phyloP scores from a whole-genome alignment of 1,140 invertebrate species.

The Eupeodes corollae region DNA sequence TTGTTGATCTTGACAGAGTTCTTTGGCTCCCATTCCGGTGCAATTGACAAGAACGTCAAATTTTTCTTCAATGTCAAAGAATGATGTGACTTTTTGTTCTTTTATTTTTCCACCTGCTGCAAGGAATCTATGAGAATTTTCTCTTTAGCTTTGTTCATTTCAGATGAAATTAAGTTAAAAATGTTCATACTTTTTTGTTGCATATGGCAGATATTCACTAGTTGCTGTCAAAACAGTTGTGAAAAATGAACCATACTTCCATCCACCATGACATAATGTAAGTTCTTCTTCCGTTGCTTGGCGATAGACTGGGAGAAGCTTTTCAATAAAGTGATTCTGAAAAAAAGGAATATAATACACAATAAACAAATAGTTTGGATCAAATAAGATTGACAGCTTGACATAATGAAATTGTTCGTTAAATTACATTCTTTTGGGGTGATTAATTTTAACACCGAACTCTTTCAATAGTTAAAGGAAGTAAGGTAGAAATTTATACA shows the following conservation, averaged over 20 bases:
- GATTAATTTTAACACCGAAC: too few species aligned
- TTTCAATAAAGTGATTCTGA: conserved; percentile 64
- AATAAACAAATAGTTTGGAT: too few species aligned
- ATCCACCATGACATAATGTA: conserved; percentile 53
- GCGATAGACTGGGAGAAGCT: conserved; percentile 62
- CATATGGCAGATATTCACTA: conserved; percentile 62
- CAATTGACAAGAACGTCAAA: conserved; percentile 84
- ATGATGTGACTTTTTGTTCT: conserved; percentile 44
- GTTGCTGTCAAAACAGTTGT: conserved; percentile 66
- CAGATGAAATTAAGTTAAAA: conserved; percentile 2
- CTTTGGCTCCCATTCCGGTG: conserved; percentile 67
- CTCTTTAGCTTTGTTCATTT: conserved; percentile 1
- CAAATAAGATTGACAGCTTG: too few species aligned
- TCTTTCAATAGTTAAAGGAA: too few species aligned
- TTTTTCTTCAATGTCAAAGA: conserved; percentile 46
- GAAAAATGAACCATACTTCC: conserved; percentile 73
- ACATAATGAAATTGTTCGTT: too few species aligned
- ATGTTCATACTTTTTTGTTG: conserved; percentile 44
- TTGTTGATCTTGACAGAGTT: conserved; percentile 62
- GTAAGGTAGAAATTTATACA: too few species aligned
- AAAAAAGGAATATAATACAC: conserved; percentile 5
- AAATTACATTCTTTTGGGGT: too few species aligned
- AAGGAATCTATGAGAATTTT: conserved; percentile 44
- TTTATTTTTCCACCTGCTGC: conserved; percentile 45
- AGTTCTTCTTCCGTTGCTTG: conserved; percentile 57